Conservation (phyloP, 2,113 vertebrate species). For the Agelaius tricolor region DNA sequence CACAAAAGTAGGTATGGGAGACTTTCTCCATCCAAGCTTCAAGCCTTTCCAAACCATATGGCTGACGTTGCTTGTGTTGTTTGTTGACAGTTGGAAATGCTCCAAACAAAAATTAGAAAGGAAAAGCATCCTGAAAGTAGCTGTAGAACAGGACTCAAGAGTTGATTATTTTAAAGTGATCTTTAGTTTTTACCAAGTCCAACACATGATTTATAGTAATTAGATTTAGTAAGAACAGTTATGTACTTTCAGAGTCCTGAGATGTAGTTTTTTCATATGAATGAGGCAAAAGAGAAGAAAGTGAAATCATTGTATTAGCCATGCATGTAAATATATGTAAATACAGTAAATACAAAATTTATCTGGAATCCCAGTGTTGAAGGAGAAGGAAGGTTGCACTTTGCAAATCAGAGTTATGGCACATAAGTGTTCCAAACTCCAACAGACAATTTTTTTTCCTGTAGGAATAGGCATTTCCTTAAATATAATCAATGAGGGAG, state of each 20-base stretch:
- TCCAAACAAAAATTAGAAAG: not conserved
- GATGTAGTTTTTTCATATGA: not conserved
- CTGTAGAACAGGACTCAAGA: not conserved
- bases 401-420: not conserved
- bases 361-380: not conserved
- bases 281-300: not conserved
- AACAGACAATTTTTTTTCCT: not conserved
- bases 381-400: not conserved
- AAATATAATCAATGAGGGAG: not conserved
- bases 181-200: not conserved
- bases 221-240: not conserved
- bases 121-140: not conserved
- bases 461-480: not conserved
- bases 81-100: not conserved
- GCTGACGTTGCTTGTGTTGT: not conserved
- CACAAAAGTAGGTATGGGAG: not conserved
- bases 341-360: not conserved
- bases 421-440: not conserved
- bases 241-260: not conserved
- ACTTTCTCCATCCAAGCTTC: not conserved
- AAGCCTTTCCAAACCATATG: not conserved
- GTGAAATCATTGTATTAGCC: not conserved
- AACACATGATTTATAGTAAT: not conserved
- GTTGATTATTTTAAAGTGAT: not conserved
- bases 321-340: not conserved